Conservation (phyloP, 2,797 vertebrate species). For the Cichlasoma orientale region DNA sequence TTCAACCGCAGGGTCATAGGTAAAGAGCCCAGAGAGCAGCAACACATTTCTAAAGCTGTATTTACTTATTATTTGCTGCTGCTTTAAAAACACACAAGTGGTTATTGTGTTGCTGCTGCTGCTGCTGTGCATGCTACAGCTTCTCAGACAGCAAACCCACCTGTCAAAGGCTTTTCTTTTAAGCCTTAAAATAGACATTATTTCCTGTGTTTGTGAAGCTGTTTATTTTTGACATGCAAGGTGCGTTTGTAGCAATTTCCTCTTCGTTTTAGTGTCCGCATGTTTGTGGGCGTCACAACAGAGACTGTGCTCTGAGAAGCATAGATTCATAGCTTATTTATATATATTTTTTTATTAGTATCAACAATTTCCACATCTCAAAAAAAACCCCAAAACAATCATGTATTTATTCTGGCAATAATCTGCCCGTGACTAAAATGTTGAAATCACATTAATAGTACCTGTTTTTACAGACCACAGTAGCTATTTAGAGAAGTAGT, state of each 20-base stretch:
- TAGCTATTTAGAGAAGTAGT: background rate
- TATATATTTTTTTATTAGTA: background rate
- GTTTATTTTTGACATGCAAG: conserved; percentile 37
- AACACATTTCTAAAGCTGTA: background rate
- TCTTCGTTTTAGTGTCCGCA: conserved; percentile 29
- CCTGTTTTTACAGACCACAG: background rate
- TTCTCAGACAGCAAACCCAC: background rate
- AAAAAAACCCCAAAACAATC: background rate
- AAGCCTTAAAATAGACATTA: conserved; percentile 6
- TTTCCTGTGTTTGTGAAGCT: conserved; percentile 64
- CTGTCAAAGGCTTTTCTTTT: conserved; percentile 20
- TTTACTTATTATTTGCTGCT: background rate
- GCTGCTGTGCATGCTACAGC: background rate
- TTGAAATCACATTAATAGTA: background rate
- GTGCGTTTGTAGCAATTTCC: conserved; percentile 60
- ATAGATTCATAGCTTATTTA: background rate
- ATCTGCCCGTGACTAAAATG: background rate
- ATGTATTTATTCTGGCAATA: background rate
- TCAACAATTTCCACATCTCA: background rate
- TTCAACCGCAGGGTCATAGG: conserved; percentile 96
- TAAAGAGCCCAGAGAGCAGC: conserved; percentile 60
- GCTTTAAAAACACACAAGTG: background rate
- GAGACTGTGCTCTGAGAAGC: conserved; percentile 2
- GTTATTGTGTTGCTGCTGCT: background rate
- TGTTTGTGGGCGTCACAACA: background rate